phyloP scores from a whole-genome alignment of 2,888 invertebrate species.

The Troides aeacus region DNA sequence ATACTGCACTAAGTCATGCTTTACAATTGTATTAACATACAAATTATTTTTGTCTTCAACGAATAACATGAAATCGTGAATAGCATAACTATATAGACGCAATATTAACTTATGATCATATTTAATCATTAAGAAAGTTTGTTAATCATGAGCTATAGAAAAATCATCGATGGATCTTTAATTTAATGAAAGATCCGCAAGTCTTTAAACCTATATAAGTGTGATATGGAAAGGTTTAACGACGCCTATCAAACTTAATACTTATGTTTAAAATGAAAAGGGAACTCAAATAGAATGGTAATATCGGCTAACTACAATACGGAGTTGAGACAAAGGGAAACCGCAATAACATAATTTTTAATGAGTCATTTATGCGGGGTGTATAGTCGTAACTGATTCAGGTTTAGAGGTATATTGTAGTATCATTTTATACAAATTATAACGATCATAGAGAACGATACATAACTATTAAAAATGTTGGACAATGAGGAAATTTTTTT shows the following conservation, averaged over 20 bases:
- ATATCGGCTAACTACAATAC: slow-evolving; percentile 22
- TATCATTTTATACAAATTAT: slow-evolving; percentile 17
- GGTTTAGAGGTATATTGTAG: slow-evolving; percentile 5
- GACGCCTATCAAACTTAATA: background rate
- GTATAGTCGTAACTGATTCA: slow-evolving; percentile 18
- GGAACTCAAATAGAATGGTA: slow-evolving; percentile 10
- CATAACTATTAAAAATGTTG: background rate
- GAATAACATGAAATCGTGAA: background rate
- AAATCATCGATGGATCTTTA: too few relatives aligned
- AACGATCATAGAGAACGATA: slow-evolving; percentile 8
- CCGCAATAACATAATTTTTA: slow-evolving; percentile 26
- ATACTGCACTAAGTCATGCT: slow-evolving; percentile 9
- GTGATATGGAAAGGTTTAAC: background rate
- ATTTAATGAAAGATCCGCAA: too few relatives aligned
- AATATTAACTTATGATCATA: too few relatives aligned
- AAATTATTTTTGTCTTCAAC: slow-evolving; percentile 5
- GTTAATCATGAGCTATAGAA: too few relatives aligned
- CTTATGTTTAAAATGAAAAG: slow-evolving; percentile 16
- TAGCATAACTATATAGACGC: background rate
- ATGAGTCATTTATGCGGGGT: slow-evolving; percentile 18
- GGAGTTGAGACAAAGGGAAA: slow-evolving; percentile 21
- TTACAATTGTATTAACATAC: slow-evolving; percentile 18
- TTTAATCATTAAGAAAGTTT: too few relatives aligned
- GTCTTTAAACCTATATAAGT: background rate
- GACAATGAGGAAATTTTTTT: too few relatives aligned